Evolutionary conservation across 2,888 invertebrate species (phyloP), one percentile per base, ranked within the genome.

Genomic region (Catonia carolina): DNA sequence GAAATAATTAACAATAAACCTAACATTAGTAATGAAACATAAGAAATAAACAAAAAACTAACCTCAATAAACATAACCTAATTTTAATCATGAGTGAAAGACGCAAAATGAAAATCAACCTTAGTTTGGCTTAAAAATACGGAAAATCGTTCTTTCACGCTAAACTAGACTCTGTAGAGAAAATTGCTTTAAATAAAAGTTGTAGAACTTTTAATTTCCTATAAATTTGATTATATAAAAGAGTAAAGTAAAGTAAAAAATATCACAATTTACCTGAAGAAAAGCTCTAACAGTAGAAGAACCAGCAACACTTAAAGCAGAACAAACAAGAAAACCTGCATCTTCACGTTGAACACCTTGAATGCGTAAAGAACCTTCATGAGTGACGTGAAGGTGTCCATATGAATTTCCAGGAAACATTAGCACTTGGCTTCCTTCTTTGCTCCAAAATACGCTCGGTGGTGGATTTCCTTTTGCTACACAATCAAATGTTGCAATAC

Each of bases 381-480:
- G 72, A 8, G 75, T 73, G 10, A 84, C 84, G 63, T 82, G 80
- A 69, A 84, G 79, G 62, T 83, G 78, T 4, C 84, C 85, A 68
- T 86, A 84, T 20, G 83, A 80, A 66, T 83, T 84, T 60, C 85
- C 88, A 63, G 86, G 86, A 68, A 87, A 86, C 85, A 87, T 86
- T 49, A 87, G 75, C 69, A 88, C 65, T 62, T 74, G 72, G 45
- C 90, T 89, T 53, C 94, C 93, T 73, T 95, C 94, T 74, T 92
- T 90, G 61, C 89, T 90, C 97, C 97, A 97, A 74, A 92, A 95
- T 3, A 95, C 84, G 17, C 93, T 86, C 1, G 97, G 96, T 60
- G 85, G 83, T 2, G 97, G 97, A 68, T 89, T 87, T 53, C 96
- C 96, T 62, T 83, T 84, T 10, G 94, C 94, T 66, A 86, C 85